Percentiles rank a stretch among this genome's conserved stretches.
These are phyloP conservation scores for Pyrrhosoma nymphula DNA, from an alignment of 2,888 invertebrate genomes.

Conservation along the genomic window DNA sequence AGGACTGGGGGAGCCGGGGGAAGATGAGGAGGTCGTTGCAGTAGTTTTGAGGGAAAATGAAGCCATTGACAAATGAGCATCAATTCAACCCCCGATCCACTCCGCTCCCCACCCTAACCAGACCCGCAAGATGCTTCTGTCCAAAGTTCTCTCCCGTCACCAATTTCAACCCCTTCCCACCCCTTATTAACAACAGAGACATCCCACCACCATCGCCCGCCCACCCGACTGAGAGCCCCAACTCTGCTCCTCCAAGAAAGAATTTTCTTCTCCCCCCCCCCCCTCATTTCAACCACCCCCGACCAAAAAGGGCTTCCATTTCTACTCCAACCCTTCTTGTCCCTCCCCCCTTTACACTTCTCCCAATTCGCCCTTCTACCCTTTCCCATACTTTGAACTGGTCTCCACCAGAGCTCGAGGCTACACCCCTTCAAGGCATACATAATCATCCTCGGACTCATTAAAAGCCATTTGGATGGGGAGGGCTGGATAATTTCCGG, in stretches of 20 bases:
- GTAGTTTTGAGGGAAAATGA: slow-evolving; percentile 59
- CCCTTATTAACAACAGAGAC: slow-evolving; percentile 11
- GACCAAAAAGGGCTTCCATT: background rate
- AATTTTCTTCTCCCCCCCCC: background rate
- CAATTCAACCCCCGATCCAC: slow-evolving; percentile 29
- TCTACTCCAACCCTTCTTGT: background rate
- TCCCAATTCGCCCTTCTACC: background rate
- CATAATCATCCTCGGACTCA: slow-evolving; percentile 64
- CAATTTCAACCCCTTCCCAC: background rate
- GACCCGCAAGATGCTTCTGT: background rate
- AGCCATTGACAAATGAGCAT: slow-evolving; percentile 63
- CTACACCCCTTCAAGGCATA: slow-evolving; percentile 31
- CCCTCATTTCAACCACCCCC: background rate
- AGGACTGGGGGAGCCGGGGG: background rate
- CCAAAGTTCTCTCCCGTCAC: background rate
- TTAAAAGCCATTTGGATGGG: slow-evolving; percentile 55
- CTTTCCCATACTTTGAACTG: background rate
- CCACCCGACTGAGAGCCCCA: background rate
- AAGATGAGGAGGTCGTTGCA: background rate
- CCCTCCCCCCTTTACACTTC: background rate
- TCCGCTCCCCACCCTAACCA: background rate
- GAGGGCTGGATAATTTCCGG: slow-evolving; percentile 56
- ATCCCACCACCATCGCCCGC: background rate
- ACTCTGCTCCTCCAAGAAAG: background rate
- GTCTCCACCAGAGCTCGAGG: background rate